Conservation (phyloP, 64 coral and sea anemone species). For the Acropora tenuis region DNA sequence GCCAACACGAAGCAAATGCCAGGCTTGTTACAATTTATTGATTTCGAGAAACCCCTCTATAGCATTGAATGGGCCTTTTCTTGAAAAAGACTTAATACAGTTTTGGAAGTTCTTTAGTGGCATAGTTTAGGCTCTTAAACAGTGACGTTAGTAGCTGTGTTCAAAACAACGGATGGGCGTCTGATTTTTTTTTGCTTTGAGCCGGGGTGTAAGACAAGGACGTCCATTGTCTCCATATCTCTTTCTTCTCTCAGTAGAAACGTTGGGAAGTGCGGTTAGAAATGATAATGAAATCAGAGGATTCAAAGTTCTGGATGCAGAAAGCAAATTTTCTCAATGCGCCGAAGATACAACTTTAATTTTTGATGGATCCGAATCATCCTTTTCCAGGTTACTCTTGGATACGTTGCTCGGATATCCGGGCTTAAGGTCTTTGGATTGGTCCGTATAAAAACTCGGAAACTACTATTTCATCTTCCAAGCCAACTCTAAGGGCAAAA, state of each 20-base stretch:
- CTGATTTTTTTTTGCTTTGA: constrained; percentile 4
- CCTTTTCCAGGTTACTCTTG: background rate
- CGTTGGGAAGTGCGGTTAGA: background rate
- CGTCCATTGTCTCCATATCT: constrained; percentile 8
- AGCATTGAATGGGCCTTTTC: constrained; percentile 17
- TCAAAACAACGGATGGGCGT: constrained; percentile 9
- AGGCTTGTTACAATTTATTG: constrained; percentile 14
- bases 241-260: constrained; percentile 23
- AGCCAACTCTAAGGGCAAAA: constrained; percentile 3
- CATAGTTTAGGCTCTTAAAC: constrained; percentile 10
- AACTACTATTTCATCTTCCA: background rate
- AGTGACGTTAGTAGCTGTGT: background rate
- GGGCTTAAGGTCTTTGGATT: constrained; percentile 23
- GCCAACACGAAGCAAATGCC: constrained; percentile 1
- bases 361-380: background rate
- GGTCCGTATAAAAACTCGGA: background rate
- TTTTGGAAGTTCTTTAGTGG: constrained; percentile 8
- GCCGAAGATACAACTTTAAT: constrained; percentile 37
- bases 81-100: background rate
- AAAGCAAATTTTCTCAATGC: constrained; percentile 19
- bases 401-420: background rate
- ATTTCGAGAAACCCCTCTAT: constrained; percentile 58
- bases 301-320: constrained; percentile 3
- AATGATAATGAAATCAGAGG: constrained; percentile 2
- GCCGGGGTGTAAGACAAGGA: constrained; percentile 40